A percentile compares a stretch with the other conserved stretches of the same genome.
These are phyloP conservation scores for Channa argus DNA, from an alignment of 2,113 vertebrate species.

Conservation along the genomic window DNA sequence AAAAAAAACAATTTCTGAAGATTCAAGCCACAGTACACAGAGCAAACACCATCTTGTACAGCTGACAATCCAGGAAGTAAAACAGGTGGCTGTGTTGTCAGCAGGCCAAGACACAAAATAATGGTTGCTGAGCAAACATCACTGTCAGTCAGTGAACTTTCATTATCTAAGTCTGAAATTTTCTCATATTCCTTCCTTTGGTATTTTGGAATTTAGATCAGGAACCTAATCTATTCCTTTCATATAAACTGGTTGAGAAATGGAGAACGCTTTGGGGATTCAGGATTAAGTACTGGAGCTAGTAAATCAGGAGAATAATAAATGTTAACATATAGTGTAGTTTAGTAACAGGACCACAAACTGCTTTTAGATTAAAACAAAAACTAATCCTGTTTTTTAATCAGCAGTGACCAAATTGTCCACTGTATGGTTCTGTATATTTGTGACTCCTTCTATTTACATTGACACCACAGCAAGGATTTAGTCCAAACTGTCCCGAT, in stretches of 20 bases:
- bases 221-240: neutral
- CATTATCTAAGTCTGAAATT: neutral
- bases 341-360: neutral
- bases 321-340: neutral
- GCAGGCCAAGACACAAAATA: neutral
- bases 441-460: neutral
- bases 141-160: neutral
- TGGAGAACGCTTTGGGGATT: neutral
- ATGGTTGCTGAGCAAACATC: neutral
- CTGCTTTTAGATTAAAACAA: neutral
- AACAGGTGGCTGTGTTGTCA: slow-evolving; percentile 16
- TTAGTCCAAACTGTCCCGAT: neutral
- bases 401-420: neutral
- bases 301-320: neutral
- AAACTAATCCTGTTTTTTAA: neutral
- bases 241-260: neutral
- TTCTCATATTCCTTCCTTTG: neutral
- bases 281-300: neutral
- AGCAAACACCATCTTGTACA: neutral
- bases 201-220: neutral
- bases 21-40: too few relatives aligned
- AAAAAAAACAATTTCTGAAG: too few relatives aligned
- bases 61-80: neutral
- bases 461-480: neutral
- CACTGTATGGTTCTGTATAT: neutral